phyloP scores from a whole-genome alignment of 2,797 vertebrate genomes.

The Buceros bicornis region DNA sequence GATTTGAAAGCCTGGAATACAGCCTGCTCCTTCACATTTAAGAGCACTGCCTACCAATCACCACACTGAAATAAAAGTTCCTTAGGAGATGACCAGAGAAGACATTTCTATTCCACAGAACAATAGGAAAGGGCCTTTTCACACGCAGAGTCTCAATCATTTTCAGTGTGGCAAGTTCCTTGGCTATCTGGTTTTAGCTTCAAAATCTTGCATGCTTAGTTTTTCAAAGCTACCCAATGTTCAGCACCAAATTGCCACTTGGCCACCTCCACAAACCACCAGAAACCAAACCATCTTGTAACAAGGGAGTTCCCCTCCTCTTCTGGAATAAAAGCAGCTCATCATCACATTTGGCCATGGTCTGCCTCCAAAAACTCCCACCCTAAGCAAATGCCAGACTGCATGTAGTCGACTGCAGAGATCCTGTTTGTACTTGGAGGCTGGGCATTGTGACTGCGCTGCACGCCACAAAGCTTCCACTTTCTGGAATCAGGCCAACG shows the following conservation, averaged over 20 bases:
- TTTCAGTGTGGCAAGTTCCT: not conserved
- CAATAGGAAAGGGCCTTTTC: not conserved
- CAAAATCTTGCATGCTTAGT: not conserved
- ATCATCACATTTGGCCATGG: not conserved
- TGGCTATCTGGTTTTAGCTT: not conserved
- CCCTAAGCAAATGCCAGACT: constrained; percentile 7
- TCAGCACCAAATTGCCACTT: not conserved
- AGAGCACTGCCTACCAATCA: not conserved
- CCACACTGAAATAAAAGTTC: not conserved
- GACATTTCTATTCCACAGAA: not conserved
- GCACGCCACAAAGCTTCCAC: constrained; percentile 44
- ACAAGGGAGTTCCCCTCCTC: not conserved
- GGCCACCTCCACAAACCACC: not conserved
- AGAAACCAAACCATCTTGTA: not conserved
- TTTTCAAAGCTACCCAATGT: not conserved
- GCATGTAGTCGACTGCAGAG: not conserved
- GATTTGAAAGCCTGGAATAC: not conserved
- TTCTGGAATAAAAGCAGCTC: not conserved
- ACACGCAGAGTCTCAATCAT: not conserved
- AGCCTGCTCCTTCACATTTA: constrained; percentile 4
- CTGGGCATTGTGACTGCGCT: constrained; percentile 5
- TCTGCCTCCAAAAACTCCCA: not conserved
- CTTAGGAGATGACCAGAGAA: constrained; percentile 3
- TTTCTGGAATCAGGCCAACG: not conserved
- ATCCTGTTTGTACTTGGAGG: constrained; percentile 24